Evolutionary conservation across 2,797 vertebrate genomes (phyloP).

Genomic region (Trachurus trachurus): DNA sequence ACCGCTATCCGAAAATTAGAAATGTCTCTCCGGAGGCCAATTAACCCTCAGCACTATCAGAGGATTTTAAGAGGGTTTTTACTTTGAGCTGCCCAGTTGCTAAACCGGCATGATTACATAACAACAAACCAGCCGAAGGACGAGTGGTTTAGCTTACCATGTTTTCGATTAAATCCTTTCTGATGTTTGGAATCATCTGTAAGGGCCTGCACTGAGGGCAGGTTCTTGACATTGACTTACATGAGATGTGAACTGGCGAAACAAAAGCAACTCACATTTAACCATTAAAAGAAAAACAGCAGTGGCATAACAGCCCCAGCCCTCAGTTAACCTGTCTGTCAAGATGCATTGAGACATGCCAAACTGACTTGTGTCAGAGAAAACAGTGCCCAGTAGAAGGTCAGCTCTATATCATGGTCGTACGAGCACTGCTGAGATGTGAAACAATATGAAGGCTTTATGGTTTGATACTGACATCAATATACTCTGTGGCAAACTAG

Average conservation of each 20-base stretch:
- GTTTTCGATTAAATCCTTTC: constrained; percentile 30
- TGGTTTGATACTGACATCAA: constrained; percentile 48
- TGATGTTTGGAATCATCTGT: constrained; percentile 53
- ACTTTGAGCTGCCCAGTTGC: constrained; percentile 4
- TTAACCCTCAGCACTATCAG: constrained; percentile 36
- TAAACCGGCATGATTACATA: constrained; percentile 34
- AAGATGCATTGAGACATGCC: constrained; percentile 66
- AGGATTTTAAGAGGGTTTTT: constrained; percentile 10
- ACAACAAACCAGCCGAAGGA: constrained; percentile 32
- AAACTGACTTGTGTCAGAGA: constrained; percentile 49
- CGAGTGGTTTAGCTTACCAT: constrained; percentile 32
- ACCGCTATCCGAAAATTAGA: constrained; percentile 21
- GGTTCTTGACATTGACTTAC: constrained; percentile 62
- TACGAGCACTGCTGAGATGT: constrained; percentile 44
- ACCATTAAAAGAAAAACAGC: constrained; percentile 39
- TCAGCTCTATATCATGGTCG: constrained; percentile 61
- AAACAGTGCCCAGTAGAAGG: constrained; percentile 61
- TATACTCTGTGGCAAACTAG: constrained; percentile 34
- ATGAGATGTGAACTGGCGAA: constrained; percentile 67
- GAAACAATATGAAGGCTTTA: constrained; percentile 52
- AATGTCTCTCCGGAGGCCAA: constrained; percentile 29
- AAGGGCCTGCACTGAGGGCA: constrained; percentile 26
- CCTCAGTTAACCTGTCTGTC: constrained; percentile 68
- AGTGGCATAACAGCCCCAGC: constrained; percentile 49
- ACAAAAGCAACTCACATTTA: constrained; percentile 52